Evolutionary conservation across 2,888 invertebrate genomes (phyloP), one percentile per base, ranked within the genome.

Genomic region (Luperina nickerlii): DNA sequence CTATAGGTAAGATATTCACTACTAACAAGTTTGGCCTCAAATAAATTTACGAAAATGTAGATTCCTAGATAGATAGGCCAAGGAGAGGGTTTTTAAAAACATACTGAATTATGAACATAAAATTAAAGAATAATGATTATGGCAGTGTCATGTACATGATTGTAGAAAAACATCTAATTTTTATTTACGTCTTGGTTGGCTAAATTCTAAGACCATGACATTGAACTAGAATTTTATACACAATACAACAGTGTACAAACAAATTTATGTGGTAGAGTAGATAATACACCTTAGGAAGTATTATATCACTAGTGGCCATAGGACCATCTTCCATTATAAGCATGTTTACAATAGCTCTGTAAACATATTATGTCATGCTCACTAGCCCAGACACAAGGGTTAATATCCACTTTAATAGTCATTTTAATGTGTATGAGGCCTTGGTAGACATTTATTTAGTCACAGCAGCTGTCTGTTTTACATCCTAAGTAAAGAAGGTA

Each of bases 361-460:
- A 82, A 82, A 80, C 82, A 82, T 76, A 78, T 83, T 82, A 79
- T 76, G 72, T 79, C 74, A 83, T 71, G 18, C 69, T 72, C 54
- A 54, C 15, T 60, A 51, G 65, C 65, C n/a, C 57, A 54, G 27
- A 24, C n/a, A 60, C 60, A 77, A 24, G 32, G 32, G 51, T 67
- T 74, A 1, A 27, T 32, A 42, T 51, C n/a, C 62, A 54, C 15
- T 65, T 27, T 71, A 42, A 18, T 45, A 27, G 24, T 68, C 18
- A 24, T 62, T 71, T 63, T 11, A 15, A n/a, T 66, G 32, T 18
- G 15, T 42, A 51, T n/a, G 4, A 54, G 24, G 32, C n/a, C 27
- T 63, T 67, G 27, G 0, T 18, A 48, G 27, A 42, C 6, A 74
- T 54, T 48, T 45, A 32, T 57, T 54, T 15, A 27, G 45, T 15